Conservation (phyloP, 2,888 invertebrate genomes). For the Nomada goodeniana region DNA sequence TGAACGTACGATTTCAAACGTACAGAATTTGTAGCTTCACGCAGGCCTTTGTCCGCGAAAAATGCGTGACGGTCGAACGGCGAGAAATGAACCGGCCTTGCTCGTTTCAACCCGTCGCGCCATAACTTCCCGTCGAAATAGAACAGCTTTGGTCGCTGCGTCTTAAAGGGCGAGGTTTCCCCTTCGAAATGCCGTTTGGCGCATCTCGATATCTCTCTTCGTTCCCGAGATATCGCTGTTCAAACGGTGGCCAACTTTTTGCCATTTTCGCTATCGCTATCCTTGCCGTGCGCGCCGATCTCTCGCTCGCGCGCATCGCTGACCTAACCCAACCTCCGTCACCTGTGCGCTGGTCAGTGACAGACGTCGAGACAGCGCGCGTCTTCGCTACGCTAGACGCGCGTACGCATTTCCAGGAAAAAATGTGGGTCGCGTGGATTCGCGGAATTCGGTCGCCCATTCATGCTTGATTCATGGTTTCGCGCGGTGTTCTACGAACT, state of each 20-base stretch:
- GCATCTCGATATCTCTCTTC: background rate
- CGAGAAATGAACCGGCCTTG: too few species aligned
- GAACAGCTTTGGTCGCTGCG: background rate
- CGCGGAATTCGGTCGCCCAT: background rate
- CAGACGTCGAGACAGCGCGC: slow-evolving; percentile 3
- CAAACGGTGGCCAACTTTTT: background rate
- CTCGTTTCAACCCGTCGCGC: background rate
- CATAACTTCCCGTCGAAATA: background rate
- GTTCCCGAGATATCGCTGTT: slow-evolving; percentile 24
- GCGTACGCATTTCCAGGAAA: slow-evolving; percentile 7
- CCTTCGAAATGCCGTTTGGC: slow-evolving; percentile 1
- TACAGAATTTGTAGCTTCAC: background rate
- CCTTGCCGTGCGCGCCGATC: background rate
- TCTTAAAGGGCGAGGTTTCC: background rate
- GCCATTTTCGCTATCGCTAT: background rate
- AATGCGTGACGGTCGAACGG: background rate
- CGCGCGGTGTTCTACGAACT: background rate
- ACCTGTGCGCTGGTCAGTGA: background rate
- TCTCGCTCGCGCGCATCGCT: background rate
- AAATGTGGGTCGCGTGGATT: background rate
- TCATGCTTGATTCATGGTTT: too few species aligned
- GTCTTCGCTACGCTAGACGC: background rate
- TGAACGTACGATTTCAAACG: too few species aligned
- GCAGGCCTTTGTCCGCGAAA: too few species aligned
- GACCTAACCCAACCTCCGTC: slow-evolving; percentile 7